A percentile compares a stretch with the other conserved stretches of the same genome.
phyloP scores from a whole-genome alignment of 2,888 invertebrate genomes.

The Dromius quadrimaculatus region DNA sequence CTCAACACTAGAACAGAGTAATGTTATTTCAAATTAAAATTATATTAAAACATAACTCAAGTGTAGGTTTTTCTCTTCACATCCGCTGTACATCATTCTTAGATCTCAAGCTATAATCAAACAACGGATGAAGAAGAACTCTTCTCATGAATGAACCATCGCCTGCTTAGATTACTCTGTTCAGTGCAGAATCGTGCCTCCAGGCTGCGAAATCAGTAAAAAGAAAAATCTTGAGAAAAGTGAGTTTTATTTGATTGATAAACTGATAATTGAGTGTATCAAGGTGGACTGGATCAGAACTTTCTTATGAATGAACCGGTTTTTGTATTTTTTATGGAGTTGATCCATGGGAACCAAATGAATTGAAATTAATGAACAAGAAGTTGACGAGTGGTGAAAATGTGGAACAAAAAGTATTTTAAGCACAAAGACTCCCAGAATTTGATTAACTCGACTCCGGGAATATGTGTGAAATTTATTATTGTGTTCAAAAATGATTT shows the following conservation, averaged over 20 bases:
- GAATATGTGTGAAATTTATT: conserved; percentile 34
- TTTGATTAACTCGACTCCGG: conserved; percentile 22
- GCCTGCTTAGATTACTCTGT: too few species aligned
- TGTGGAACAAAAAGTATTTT: conserved; percentile 14
- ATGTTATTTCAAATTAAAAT: too few species aligned
- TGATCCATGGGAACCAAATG: conserved; percentile 22
- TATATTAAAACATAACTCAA: too few species aligned
- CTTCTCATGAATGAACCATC: conserved; percentile 12
- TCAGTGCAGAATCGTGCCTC: background rate
- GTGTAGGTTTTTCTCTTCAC: too few species aligned
- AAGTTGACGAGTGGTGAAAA: conserved; percentile 11
- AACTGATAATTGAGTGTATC: conserved; percentile 9
- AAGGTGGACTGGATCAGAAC: conserved; percentile 19
- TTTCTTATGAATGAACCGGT: conserved; percentile 30
- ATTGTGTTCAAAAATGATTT: conserved; percentile 33
- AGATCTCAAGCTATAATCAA: conserved; percentile 22
- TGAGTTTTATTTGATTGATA: conserved; percentile 19
- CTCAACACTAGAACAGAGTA: background rate
- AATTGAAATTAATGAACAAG: conserved; percentile 18
- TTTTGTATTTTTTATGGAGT: conserved; percentile 25
- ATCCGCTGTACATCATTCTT: too few species aligned
- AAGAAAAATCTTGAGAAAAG: conserved; percentile 12
- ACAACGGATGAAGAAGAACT: conserved; percentile 6
- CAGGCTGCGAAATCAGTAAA: conserved; percentile 11
- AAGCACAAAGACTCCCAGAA: conserved; percentile 21